Conservation (phyloP, 2,113 vertebrate genomes). For the Catharus minimus region DNA sequence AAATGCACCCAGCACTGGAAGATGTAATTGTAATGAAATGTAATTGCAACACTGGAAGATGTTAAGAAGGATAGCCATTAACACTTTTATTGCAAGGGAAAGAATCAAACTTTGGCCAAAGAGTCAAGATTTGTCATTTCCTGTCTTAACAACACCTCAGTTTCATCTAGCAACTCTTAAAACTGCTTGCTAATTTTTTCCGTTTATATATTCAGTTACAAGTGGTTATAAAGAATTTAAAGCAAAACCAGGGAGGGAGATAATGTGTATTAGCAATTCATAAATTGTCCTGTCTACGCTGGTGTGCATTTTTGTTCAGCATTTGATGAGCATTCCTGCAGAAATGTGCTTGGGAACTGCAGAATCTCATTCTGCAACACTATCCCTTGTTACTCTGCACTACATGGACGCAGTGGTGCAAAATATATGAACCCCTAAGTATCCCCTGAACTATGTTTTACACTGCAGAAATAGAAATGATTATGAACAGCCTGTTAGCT, state of each 20-base stretch:
- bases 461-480: background rate
- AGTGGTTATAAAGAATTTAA: background rate
- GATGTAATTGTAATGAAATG: background rate
- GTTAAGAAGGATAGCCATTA: background rate
- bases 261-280: background rate
- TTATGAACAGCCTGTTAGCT: constrained; percentile 24
- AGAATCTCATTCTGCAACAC: background rate
- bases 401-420: fast-evolving
- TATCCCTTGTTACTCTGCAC: background rate
- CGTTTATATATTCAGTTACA: background rate
- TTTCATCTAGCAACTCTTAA: constrained; percentile 16
- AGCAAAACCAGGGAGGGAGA: background rate
- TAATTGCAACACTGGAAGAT: background rate
- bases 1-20: background rate
- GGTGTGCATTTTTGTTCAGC: background rate
- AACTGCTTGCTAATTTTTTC: constrained; percentile 5
- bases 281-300: background rate
- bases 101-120: background rate
- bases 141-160: background rate
- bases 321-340: background rate
- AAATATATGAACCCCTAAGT: background rate
- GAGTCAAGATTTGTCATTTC: constrained; percentile 3
- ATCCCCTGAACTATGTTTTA: background rate
- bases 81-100: constrained; percentile 1
- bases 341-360: background rate